phyloP scores from a whole-genome alignment of 2,888 invertebrate genomes.

The Norana najaformis region DNA sequence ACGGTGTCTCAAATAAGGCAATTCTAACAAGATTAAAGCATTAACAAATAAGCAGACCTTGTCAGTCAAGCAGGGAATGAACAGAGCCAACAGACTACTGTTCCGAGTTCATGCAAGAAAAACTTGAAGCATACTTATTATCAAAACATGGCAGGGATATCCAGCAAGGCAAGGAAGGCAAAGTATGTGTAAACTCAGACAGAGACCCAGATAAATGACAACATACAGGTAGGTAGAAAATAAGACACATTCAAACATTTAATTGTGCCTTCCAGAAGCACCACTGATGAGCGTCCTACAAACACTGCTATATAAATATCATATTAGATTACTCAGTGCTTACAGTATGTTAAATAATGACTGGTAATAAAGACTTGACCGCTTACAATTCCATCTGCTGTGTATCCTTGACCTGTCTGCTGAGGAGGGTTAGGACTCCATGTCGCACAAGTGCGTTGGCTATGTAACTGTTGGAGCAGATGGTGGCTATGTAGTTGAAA shows the following conservation, averaged over 20 bases:
- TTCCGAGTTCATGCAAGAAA: no score
- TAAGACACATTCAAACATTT: background rate
- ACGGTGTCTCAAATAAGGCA: no score
- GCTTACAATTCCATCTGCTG: slow-evolving; percentile 59
- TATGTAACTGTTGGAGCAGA: slow-evolving; percentile 47
- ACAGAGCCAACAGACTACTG: no score
- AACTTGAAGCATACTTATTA: no score
- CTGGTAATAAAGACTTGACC: background rate
- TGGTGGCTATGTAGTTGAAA: slow-evolving; percentile 53
- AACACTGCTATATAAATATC: background rate
- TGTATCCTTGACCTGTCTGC: slow-evolving; percentile 56
- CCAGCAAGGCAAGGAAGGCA: no score
- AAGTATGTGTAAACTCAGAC: no score
- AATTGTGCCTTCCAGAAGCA: background rate
- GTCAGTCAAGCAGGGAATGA: no score
- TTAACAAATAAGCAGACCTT: no score
- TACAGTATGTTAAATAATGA: background rate
- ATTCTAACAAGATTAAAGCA: no score
- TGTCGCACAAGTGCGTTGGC: slow-evolving; percentile 49
- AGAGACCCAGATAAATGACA: background rate
- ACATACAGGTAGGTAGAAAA: background rate
- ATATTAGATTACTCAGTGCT: background rate
- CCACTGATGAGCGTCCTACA: background rate
- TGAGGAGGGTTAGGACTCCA: slow-evolving; percentile 49
- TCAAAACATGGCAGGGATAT: no score